These are phyloP conservation scores for Varanus komodoensis DNA, from an alignment of 2,113 vertebrate species.

Conservation along the genomic window DNA sequence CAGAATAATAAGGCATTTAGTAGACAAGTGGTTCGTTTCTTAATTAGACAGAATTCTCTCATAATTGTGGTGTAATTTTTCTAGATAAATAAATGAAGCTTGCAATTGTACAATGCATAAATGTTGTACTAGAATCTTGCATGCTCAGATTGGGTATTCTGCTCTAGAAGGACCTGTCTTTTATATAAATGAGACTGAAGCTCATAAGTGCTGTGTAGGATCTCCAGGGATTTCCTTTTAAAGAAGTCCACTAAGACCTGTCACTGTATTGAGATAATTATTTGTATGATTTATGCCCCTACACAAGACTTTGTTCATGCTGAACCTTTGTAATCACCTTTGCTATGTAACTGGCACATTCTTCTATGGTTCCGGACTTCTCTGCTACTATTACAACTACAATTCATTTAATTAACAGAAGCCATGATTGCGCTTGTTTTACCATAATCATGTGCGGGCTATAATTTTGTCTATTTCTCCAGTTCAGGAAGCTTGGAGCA, in stretches of 20 bases:
- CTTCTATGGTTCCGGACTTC: slow-evolving; percentile 24
- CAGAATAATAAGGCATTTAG: not conserved
- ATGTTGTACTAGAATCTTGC: slow-evolving; percentile 25
- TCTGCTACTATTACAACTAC: not conserved
- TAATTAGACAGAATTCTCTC: slow-evolving; percentile 9
- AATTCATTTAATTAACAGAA: slow-evolving; percentile 40
- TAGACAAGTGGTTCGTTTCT: not conserved
- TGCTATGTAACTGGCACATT: slow-evolving; percentile 52
- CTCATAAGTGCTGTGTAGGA: slow-evolving; percentile 25
- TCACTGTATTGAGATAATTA: slow-evolving; percentile 63
- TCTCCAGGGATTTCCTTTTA: slow-evolving; percentile 46
- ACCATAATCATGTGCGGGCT: not conserved
- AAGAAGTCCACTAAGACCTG: slow-evolving; percentile 49
- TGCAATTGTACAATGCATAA: slow-evolving; percentile 12
- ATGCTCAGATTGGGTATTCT: not conserved
- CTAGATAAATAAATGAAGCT: slow-evolving; percentile 12
- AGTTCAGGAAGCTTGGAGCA: not conserved
- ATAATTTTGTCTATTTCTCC: not conserved
- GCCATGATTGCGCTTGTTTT: slow-evolving; percentile 19
- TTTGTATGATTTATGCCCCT: slow-evolving; percentile 64
- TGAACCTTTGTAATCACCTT: slow-evolving; percentile 49
- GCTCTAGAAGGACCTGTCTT: slow-evolving; percentile 30
- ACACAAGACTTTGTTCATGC: slow-evolving; percentile 35
- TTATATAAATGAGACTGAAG: slow-evolving; percentile 27
- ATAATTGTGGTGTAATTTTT: not conserved